Conservation (phyloP, 2,888 invertebrate species). For the Apotomis betuletana region DNA sequence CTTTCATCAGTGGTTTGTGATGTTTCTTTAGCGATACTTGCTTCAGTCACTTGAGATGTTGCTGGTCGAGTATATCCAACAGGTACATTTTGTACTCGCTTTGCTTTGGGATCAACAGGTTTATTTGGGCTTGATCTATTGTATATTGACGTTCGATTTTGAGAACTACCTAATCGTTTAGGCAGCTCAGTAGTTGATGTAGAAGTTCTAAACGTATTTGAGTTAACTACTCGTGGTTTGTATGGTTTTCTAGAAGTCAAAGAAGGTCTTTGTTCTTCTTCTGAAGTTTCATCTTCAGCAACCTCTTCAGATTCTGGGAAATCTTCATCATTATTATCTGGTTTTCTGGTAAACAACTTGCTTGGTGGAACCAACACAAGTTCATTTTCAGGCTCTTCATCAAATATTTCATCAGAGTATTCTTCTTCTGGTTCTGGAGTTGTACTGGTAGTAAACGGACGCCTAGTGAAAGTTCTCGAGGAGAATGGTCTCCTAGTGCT, state of each 20-base stretch:
- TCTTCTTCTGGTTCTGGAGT: slow-evolving; percentile 68
- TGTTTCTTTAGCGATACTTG: slow-evolving; percentile 40
- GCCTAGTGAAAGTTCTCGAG: slow-evolving; percentile 68
- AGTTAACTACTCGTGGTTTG: slow-evolving; percentile 68
- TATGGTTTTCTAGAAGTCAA: slow-evolving; percentile 68
- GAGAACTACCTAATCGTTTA: slow-evolving; percentile 54
- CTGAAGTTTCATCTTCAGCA: slow-evolving; percentile 49
- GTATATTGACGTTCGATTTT: slow-evolving; percentile 66
- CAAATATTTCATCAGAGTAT: slow-evolving; percentile 56
- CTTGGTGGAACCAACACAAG: slow-evolving; percentile 75
- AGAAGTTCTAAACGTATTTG: slow-evolving; percentile 76
- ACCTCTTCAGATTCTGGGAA: slow-evolving; percentile 50
- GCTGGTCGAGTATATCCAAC: slow-evolving; percentile 63
- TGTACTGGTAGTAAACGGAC: slow-evolving; percentile 73
- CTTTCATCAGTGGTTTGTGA: slow-evolving; percentile 17
- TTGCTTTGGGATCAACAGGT: slow-evolving; percentile 63
- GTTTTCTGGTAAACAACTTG: slow-evolving; percentile 73
- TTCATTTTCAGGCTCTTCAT: slow-evolving; percentile 72
- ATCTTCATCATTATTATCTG: slow-evolving; percentile 55
- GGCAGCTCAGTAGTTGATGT: slow-evolving; percentile 73
- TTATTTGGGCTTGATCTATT: slow-evolving; percentile 66
- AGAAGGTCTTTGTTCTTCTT: slow-evolving; percentile 52
- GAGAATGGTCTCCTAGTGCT: slow-evolving; percentile 68
- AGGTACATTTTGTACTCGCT: slow-evolving; percentile 75
- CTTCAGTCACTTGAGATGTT: slow-evolving; percentile 54